Evolutionary conservation across 2,113 vertebrate species (phyloP).

Genomic region (Dipodomys stephensi): DNA sequence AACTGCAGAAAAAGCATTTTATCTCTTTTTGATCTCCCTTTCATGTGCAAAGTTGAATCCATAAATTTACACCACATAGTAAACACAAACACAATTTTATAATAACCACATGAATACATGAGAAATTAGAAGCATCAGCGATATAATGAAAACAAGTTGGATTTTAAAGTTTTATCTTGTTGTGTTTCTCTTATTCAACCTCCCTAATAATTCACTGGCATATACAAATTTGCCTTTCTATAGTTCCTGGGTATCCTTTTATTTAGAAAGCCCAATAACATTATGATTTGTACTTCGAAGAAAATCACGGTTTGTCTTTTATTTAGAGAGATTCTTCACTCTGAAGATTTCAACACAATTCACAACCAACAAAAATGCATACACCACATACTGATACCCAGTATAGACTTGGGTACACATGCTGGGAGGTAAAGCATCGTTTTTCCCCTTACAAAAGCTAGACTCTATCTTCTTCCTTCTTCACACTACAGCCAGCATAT

Average conservation of each 20-base stretch:
- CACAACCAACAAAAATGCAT: conserved; percentile 32
- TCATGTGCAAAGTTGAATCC: conserved; percentile 49
- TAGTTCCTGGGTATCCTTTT: conserved; percentile 2
- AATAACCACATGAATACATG: conserved; percentile 18
- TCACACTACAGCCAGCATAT: conserved; percentile 82
- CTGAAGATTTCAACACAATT: conserved; percentile 53
- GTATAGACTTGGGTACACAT: conserved; percentile 39
- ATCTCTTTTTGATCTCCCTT: conserved; percentile 54
- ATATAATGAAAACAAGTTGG: conserved; percentile 33
- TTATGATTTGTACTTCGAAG: conserved; percentile 33
- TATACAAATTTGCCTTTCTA: not conserved
- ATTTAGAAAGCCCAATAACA: conserved; percentile 15
- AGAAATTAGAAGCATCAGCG: conserved; percentile 53
- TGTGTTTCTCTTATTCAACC: conserved; percentile 25
- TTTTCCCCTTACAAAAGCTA: conserved; percentile 71
- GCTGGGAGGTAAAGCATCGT: conserved; percentile 19
- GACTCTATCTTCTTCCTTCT: conserved; percentile 86
- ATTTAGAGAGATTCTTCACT: conserved; percentile 35
- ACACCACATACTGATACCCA: conserved; percentile 33
- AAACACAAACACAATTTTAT: conserved; percentile 61
- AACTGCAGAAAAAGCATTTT: conserved; percentile 45
- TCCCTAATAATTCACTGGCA: not conserved
- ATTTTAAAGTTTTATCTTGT: conserved; percentile 43
- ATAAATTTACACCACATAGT: conserved; percentile 42
- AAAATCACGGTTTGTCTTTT: conserved; percentile 58